phyloP scores from a whole-genome alignment of 2,113 vertebrate species.

The Gadus macrocephalus region DNA sequence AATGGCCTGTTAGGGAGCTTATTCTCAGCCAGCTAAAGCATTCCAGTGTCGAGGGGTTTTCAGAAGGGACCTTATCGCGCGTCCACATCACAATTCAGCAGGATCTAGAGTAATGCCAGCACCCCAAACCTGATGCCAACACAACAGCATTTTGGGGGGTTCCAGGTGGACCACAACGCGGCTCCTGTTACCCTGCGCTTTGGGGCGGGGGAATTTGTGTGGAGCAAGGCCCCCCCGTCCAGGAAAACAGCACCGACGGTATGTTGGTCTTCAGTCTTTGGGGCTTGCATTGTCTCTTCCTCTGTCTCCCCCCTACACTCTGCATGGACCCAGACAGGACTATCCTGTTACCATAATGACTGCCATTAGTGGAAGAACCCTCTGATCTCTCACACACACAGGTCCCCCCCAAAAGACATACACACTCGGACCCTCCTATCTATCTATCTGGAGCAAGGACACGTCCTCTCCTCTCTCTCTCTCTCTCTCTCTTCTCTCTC shows the following conservation, averaged over 20 bases:
- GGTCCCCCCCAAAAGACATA: constrained; percentile 15
- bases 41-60: constrained; percentile 7
- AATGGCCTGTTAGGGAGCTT: background rate
- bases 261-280: constrained; percentile 31
- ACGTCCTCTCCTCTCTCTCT: constrained; percentile 1
- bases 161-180: constrained; percentile 34
- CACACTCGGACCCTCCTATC: constrained; percentile 2
- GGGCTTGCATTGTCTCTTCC: constrained; percentile 39
- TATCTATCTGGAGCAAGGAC: too few species aligned
- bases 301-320: constrained; percentile 15
- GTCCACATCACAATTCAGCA: constrained; percentile 29
- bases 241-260: constrained; percentile 54
- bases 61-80: constrained; percentile 13
- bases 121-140: constrained; percentile 14
- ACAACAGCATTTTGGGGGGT: constrained; percentile 29
- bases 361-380: constrained; percentile 47
- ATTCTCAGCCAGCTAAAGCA: background rate
- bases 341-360: constrained; percentile 63
- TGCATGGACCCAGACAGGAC: constrained; percentile 46
- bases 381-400: constrained; percentile 17
- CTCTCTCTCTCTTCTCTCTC: background rate
- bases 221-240: constrained; percentile 35
- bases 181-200: constrained; percentile 46
- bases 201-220: constrained; percentile 35
- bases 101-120: constrained; percentile 4